Evolutionary conservation across 1,140 invertebrate genomes (phyloP).

Genomic region (Spodoptera frugiperda): DNA sequence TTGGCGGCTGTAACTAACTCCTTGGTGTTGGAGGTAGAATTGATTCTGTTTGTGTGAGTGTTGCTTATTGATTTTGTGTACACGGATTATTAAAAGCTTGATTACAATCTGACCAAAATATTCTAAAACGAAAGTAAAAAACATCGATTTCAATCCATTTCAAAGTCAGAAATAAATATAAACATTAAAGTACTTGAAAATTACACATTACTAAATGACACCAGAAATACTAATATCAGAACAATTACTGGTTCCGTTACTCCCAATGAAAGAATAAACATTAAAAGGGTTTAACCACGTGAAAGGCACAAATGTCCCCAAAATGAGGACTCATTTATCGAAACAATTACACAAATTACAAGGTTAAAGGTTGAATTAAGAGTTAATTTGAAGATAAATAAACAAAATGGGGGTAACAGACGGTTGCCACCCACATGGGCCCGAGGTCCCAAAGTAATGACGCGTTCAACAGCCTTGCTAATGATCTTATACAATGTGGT

Average conservation of each 20-base stretch:
- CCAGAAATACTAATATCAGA: no score
- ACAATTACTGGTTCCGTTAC: not conserved
- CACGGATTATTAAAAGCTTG: not conserved
- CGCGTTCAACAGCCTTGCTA: not conserved
- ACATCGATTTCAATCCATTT: no score
- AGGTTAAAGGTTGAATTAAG: slow-evolving; percentile 3
- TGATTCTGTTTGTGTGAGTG: slow-evolving; percentile 4
- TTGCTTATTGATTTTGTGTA: not conserved
- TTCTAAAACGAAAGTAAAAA: no score
- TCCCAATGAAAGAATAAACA: not conserved
- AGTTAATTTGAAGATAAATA: slow-evolving; percentile 41
- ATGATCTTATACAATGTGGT: slow-evolving; percentile 8
- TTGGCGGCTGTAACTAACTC: not conserved
- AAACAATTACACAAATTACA: slow-evolving; percentile 38
- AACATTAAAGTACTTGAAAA: no score
- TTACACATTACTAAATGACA: no score
- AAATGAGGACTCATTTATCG: slow-evolving; percentile 20
- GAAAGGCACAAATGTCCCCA: not conserved
- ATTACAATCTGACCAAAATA: no score
- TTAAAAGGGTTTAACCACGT: slow-evolving; percentile 2
- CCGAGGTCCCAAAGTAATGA: slow-evolving; percentile 1
- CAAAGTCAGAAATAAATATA: no score
- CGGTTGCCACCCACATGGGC: not conserved
- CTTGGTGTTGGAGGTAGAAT: not conserved
- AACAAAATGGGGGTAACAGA: slow-evolving; percentile 22